phyloP scores from a whole-genome alignment of 2,113 vertebrate genomes.

The Tursiops truncatus region DNA sequence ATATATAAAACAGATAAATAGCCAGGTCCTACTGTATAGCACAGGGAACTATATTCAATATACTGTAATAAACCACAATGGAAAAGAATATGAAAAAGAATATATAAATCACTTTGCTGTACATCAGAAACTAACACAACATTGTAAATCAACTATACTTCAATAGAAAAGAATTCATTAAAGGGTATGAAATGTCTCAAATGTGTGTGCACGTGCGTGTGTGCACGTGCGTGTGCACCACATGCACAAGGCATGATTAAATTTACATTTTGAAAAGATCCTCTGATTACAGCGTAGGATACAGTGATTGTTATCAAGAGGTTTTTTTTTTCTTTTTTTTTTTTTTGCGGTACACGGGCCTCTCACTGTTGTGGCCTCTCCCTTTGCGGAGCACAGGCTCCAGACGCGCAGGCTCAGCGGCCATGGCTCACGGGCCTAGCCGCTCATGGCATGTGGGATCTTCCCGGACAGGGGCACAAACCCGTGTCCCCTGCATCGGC shows the following conservation, averaged over 20 bases:
- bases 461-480: too few relatives aligned
- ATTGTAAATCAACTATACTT: not conserved
- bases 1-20: too few relatives aligned
- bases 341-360: too few relatives aligned
- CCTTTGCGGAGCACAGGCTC: too few relatives aligned
- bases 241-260: not conserved
- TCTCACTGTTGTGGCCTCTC: too few relatives aligned
- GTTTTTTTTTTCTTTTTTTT: not conserved
- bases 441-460: too few relatives aligned
- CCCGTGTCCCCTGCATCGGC: too few relatives aligned
- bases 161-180: not conserved
- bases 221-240: not conserved
- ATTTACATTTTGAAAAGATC: conserved; percentile 45
- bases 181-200: not conserved
- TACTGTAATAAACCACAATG: too few relatives aligned
- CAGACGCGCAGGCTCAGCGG: too few relatives aligned
- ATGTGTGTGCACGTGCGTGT: not conserved
- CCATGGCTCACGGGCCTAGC: too few relatives aligned
- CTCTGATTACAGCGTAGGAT: not conserved
- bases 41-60: too few relatives aligned
- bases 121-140: not conserved
- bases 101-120: not conserved
- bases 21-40: too few relatives aligned
- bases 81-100: not conserved
- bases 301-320: not conserved